phyloP scores from a whole-genome alignment of 1,140 invertebrate genomes.

The Schlechtendalia chinensis region DNA sequence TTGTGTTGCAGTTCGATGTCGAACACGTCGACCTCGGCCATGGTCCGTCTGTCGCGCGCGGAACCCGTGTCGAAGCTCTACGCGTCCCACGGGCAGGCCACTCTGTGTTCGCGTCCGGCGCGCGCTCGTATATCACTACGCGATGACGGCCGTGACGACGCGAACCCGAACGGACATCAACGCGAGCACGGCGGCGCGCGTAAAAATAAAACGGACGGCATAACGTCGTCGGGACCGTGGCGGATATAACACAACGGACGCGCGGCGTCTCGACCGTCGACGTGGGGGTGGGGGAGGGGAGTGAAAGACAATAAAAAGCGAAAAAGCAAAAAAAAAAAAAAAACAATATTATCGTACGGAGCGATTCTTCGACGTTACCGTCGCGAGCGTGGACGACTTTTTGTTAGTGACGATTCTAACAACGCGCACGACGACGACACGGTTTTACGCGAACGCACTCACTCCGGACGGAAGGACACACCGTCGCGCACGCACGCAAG shows the following conservation, averaged over 20 bases:
- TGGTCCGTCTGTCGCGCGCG: background rate
- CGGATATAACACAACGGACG: background rate
- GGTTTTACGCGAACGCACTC: slow-evolving; percentile 24
- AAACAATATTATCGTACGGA: no score
- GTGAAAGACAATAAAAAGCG: no score
- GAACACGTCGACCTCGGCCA: slow-evolving; percentile 63
- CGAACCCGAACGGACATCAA: background rate
- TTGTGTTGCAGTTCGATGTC: slow-evolving; percentile 81
- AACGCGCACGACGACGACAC: slow-evolving; percentile 17
- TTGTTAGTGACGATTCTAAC: background rate
- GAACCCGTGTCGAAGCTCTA: no score
- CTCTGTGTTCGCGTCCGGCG: background rate
- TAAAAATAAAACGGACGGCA: slow-evolving; percentile 4
- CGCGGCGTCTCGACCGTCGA: no score
- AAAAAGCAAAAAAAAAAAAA: background rate
- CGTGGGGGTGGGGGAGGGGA: no score
- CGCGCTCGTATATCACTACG: background rate
- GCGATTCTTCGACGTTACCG: no score
- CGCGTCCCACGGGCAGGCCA: no score
- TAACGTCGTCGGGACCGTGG: background rate
- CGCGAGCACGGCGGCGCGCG: no score
- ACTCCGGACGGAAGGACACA: background rate
- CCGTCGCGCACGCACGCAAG: no score
- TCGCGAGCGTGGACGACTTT: no score
- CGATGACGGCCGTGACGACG: background rate